These are phyloP conservation scores for Ephydatia muelleri DNA, from an alignment of 37 sponge, comb jelly and placozoan genomes.

Conservation along the genomic window DNA sequence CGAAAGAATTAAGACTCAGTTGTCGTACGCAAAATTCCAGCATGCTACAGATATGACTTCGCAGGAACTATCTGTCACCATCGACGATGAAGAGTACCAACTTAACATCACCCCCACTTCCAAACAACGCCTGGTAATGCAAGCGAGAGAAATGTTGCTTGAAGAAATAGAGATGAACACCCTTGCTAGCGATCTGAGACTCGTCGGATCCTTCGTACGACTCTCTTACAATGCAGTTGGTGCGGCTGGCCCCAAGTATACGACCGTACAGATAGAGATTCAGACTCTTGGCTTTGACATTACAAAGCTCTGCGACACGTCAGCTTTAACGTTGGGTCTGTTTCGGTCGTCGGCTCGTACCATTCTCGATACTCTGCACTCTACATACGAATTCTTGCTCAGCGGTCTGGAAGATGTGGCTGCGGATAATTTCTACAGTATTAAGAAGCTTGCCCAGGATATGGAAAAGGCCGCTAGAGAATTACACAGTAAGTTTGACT, in stretches of 20 bases:
- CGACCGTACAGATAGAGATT: constrained; percentile 46
- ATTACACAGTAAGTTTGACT: constrained; percentile 11
- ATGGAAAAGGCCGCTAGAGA: constrained; percentile 42
- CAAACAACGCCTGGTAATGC: background rate
- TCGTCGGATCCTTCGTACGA: constrained; percentile 55
- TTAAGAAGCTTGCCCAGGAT: constrained; percentile 19
- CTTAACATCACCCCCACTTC: too few relatives aligned
- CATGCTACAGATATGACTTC: too few relatives aligned
- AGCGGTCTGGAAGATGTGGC: constrained; percentile 45
- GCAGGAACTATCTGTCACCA: too few relatives aligned
- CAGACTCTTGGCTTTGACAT: constrained; percentile 34
- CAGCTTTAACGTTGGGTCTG: constrained; percentile 31
- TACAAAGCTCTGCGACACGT: constrained; percentile 48
- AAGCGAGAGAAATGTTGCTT: constrained; percentile 23
- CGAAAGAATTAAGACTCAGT: too few relatives aligned
- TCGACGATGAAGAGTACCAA: too few relatives aligned
- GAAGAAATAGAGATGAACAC: constrained; percentile 44
- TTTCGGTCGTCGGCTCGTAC: constrained; percentile 20
- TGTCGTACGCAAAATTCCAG: too few relatives aligned
- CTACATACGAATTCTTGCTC: constrained; percentile 38
- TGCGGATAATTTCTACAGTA: constrained; percentile 12
- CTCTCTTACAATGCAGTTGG: constrained; percentile 39
- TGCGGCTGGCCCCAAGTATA: constrained; percentile 18
- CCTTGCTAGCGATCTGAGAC: constrained; percentile 57
- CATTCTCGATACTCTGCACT: constrained; percentile 17